phyloP scores from a whole-genome alignment of 2,113 vertebrate species.

The Mustela nigripes region DNA sequence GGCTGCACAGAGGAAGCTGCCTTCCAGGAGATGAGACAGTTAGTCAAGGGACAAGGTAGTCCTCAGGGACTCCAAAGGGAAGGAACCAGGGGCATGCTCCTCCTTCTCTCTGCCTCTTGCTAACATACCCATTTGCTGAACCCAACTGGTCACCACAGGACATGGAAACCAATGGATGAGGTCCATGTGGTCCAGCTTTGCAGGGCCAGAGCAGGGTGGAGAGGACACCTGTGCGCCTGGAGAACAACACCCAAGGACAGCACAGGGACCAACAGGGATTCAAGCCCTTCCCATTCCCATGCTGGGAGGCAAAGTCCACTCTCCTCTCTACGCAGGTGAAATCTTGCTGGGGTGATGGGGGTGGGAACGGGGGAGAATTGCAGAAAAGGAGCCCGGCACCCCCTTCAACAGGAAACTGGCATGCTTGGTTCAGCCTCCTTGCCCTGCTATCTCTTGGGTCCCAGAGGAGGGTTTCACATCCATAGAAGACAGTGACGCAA shows the following conservation, averaged over 20 bases:
- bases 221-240: rapidly evolving
- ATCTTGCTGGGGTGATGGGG: not conserved
- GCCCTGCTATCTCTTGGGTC: rapidly evolving
- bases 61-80: not conserved
- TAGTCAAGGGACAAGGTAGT: not conserved
- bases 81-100: too few species aligned
- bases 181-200: not conserved
- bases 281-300: not conserved
- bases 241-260: rapidly evolving
- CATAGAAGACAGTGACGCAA: not conserved
- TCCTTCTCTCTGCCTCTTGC: not conserved
- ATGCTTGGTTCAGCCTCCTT: rapidly evolving
- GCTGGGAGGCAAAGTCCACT: not conserved
- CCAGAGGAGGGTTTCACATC: rapidly evolving
- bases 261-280: rapidly evolving
- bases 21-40: not conserved
- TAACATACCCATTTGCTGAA: not conserved
- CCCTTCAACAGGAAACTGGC: not conserved
- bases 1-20: not conserved
- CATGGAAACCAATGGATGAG: not conserved
- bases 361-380: not conserved
- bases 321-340: not conserved
- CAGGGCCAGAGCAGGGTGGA: rapidly evolving
- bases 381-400: not conserved
- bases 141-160: not conserved